Conservation (phyloP, 2,888 invertebrate species). For the Luperina nickerlii region DNA sequence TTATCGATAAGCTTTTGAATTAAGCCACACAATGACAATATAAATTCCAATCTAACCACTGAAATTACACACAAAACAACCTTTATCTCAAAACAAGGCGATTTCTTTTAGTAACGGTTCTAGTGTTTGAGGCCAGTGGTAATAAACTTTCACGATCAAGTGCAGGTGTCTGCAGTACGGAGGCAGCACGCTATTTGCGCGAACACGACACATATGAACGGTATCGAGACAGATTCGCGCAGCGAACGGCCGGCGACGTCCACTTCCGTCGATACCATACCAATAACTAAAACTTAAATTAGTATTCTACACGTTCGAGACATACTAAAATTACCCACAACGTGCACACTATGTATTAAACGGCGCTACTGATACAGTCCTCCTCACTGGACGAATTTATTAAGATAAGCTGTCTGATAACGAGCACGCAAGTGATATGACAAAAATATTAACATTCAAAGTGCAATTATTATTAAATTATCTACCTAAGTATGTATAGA, state of each 20-base stretch:
- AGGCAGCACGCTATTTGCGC: constrained; percentile 80
- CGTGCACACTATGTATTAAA: constrained; percentile 49
- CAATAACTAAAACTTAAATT: constrained; percentile 79
- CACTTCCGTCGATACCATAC: constrained; percentile 83
- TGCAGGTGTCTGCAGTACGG: constrained; percentile 81
- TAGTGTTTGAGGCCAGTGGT: constrained; percentile 86
- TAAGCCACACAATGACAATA: constrained; percentile 59
- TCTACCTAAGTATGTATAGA: constrained; percentile 34
- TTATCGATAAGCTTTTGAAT: constrained; percentile 50
- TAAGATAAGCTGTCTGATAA: constrained; percentile 63
- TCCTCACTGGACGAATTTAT: constrained; percentile 45
- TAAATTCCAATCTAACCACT: constrained; percentile 68
- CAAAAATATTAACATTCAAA: constrained; percentile 43
- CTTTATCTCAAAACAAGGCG: constrained; percentile 76
- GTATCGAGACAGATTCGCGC: constrained; percentile 71
- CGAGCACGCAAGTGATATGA: constrained; percentile 58
- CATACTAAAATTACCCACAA: constrained; percentile 57
- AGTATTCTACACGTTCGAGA: constrained; percentile 59
- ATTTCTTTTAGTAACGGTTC: constrained; percentile 87
- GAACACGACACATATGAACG: constrained; percentile 75
- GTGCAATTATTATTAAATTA: constrained; percentile 49
- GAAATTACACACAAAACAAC: constrained; percentile 74
- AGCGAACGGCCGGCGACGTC: constrained; percentile 75
- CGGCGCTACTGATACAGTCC: constrained; percentile 43
- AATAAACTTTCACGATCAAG: constrained; percentile 89